Evolutionary conservation across 2,113 vertebrate species (phyloP).

Genomic region (Burhinus oedicnemus): DNA sequence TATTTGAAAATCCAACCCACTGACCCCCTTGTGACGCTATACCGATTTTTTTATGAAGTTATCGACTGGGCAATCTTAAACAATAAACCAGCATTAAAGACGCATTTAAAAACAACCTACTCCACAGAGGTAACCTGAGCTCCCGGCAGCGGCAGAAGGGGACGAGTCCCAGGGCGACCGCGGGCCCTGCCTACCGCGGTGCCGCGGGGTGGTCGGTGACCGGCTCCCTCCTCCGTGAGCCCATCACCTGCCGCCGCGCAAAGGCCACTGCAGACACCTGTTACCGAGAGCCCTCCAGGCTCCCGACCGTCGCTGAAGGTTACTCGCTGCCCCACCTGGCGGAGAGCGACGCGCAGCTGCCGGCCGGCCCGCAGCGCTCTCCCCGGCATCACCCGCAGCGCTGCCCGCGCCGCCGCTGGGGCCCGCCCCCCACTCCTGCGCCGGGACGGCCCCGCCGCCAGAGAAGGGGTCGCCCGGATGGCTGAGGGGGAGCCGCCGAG

Average conservation of each 20-base stretch:
- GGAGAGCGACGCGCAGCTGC: neutral
- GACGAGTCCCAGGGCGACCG: too few relatives aligned
- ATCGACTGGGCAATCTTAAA: rapidly evolving
- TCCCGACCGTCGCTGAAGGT: neutral
- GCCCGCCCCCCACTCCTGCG: neutral
- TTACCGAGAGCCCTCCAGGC: neutral
- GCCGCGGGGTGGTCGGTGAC: neutral
- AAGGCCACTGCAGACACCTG: neutral
- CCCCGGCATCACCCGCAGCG: neutral
- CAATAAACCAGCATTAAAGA: too few relatives aligned
- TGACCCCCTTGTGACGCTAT: rapidly evolving
- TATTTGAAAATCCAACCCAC: neutral
- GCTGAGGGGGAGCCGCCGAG: neutral
- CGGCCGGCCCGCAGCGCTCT: neutral
- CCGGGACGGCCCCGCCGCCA: neutral
- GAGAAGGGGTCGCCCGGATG: too few relatives aligned
- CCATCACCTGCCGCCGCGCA: neutral
- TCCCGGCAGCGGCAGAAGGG: neutral
- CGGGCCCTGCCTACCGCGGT: neutral
- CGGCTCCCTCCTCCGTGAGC: neutral
- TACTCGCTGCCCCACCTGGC: neutral
- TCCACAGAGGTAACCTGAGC: neutral
- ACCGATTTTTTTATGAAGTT: neutral
- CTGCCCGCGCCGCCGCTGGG: neutral
- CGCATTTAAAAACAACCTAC: too few relatives aligned